phyloP scores from a whole-genome alignment of 2,888 invertebrate species.

The Pheosia tremula region DNA sequence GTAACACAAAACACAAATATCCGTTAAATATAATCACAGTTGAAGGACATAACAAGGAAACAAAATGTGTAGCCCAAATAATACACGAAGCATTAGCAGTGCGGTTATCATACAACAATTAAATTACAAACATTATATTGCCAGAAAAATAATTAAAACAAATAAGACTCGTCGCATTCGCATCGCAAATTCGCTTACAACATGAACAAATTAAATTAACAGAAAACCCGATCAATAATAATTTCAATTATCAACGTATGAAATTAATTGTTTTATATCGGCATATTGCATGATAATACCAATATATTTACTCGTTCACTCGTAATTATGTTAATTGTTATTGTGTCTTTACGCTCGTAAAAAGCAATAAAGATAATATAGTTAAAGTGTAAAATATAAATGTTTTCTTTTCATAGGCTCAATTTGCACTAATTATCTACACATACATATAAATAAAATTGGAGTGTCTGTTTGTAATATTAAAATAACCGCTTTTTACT shows the following conservation, averaged over 20 bases:
- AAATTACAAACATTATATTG: slow-evolving; percentile 12
- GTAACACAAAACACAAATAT: neutral
- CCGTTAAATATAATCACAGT: neutral
- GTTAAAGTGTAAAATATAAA: slow-evolving; percentile 23
- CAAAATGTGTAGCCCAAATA: neutral
- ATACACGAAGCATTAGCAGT: slow-evolving; percentile 28
- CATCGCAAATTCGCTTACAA: slow-evolving; percentile 60
- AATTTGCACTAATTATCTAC: slow-evolving; percentile 16
- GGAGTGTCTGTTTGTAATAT: too few relatives aligned
- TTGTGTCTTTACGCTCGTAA: slow-evolving; percentile 48
- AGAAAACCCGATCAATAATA: slow-evolving; percentile 20
- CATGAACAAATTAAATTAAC: slow-evolving; percentile 24
- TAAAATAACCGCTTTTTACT: too few relatives aligned
- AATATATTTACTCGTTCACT: slow-evolving; percentile 51
- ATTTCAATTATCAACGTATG: slow-evolving; percentile 32
- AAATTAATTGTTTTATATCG: slow-evolving; percentile 49
- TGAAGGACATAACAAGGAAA: neutral
- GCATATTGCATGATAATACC: slow-evolving; percentile 46
- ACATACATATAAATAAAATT: too few relatives aligned
- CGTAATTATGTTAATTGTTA: slow-evolving; percentile 55
- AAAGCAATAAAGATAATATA: slow-evolving; percentile 49
- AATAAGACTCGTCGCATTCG: slow-evolving; percentile 36
- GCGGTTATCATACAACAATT: slow-evolving; percentile 12
- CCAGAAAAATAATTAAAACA: slow-evolving; percentile 1
- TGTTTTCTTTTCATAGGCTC: slow-evolving; percentile 22